A percentile compares a stretch with the other conserved stretches of the same genome.
These are phyloP conservation scores for Blastobasis lacticolella DNA, from an alignment of 2,888 invertebrate genomes.

Conservation along the genomic window DNA sequence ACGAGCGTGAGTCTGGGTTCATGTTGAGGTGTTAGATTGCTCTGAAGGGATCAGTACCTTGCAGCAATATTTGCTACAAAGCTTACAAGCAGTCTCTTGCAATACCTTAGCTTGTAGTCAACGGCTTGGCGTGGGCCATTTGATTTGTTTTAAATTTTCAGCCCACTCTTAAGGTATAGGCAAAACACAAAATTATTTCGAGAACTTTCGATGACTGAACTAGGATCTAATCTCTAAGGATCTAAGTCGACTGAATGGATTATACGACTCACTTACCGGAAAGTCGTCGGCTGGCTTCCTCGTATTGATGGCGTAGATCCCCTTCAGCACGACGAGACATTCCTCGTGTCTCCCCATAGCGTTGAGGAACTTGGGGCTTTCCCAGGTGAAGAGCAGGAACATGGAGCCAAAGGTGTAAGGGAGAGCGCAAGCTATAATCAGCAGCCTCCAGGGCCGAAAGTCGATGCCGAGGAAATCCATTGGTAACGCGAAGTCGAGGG, in stretches of 20 bases:
- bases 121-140: background rate
- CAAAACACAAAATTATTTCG: background rate
- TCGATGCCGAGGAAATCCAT: slow-evolving; percentile 64
- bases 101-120: background rate
- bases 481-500: slow-evolving; percentile 62
- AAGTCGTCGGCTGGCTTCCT: slow-evolving; percentile 38
- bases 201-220: background rate
- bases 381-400: slow-evolving; percentile 77
- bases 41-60: too few species aligned
- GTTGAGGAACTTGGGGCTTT: slow-evolving; percentile 85
- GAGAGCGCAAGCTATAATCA: slow-evolving; percentile 77
- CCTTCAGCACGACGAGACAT: slow-evolving; percentile 66
- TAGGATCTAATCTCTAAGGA: background rate
- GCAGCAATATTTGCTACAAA: too few species aligned
- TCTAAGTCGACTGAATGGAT: slow-evolving; percentile 39
- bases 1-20: too few species aligned
- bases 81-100: too few species aligned
- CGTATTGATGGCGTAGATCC: slow-evolving; percentile 48
- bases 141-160: background rate
- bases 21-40: too few species aligned
- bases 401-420: slow-evolving; percentile 77
- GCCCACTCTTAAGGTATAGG: background rate
- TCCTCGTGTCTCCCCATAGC: slow-evolving; percentile 74
- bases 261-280: slow-evolving; percentile 33
- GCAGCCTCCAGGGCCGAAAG: slow-evolving; percentile 84